These are phyloP conservation scores for Octopus sinensis DNA, from an alignment of 1,140 invertebrate genomes.

Conservation along the genomic window DNA sequence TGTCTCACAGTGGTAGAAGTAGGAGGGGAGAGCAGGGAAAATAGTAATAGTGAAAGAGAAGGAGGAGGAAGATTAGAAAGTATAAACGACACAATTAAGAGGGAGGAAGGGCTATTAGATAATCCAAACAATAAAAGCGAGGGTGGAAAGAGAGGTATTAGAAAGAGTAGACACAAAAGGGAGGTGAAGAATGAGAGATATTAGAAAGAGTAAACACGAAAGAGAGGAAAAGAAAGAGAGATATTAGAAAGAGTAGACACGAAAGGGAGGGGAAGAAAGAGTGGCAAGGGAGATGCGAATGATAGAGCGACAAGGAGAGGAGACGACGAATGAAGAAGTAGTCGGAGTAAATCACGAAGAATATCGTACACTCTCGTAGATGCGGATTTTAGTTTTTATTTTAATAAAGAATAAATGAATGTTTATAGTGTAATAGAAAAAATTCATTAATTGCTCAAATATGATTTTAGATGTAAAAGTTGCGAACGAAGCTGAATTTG, in stretches of 20 bases:
- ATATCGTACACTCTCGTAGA: neutral
- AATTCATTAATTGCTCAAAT: too few relatives aligned
- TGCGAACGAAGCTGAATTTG: too few relatives aligned
- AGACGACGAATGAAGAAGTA: neutral
- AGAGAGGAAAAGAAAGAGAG: neutral
- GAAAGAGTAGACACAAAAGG: neutral
- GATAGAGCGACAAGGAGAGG: neutral
- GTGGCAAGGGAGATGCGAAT: neutral
- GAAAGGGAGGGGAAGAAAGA: neutral
- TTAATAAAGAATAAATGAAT: too few relatives aligned
- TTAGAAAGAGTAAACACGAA: neutral
- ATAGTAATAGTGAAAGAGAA: neutral
- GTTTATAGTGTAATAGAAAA: too few relatives aligned
- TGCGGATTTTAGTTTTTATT: too few relatives aligned
- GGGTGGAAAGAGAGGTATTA: neutral
- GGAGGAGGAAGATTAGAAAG: neutral
- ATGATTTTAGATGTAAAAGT: too few relatives aligned
- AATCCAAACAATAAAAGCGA: neutral
- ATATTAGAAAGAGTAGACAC: neutral
- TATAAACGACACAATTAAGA: neutral
- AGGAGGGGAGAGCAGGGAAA: neutral
- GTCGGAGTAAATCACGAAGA: neutral
- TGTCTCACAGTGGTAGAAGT: neutral
- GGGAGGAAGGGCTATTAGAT: neutral
- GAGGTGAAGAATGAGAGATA: neutral